Conservation (phyloP, 2,888 invertebrate species). For the Drosophila birchii region DNA sequence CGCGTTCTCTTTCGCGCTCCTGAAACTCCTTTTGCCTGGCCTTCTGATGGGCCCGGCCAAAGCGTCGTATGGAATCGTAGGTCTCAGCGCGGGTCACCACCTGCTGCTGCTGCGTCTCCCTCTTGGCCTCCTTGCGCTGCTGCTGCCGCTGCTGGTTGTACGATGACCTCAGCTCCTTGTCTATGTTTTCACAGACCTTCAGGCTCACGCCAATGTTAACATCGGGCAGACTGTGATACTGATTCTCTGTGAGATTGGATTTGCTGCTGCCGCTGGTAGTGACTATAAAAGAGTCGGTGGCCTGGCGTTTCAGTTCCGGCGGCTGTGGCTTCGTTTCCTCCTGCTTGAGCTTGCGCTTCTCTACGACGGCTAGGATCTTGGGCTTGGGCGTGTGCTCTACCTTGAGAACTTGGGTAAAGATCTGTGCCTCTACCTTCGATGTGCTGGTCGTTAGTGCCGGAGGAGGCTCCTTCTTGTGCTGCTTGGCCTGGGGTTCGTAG, state of each 20-base stretch:
- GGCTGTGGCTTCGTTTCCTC: slow-evolving; percentile 49
- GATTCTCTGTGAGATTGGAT: slow-evolving; percentile 87
- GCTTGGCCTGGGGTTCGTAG: slow-evolving; percentile 75
- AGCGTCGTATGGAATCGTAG: slow-evolving; percentile 83
- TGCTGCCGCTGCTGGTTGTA: slow-evolving; percentile 80
- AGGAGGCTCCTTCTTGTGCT: slow-evolving; percentile 50
- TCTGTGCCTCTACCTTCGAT: slow-evolving; percentile 51
- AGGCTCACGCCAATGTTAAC: slow-evolving; percentile 89
- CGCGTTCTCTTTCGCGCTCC: slow-evolving; percentile 57
- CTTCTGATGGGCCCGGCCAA: slow-evolving; percentile 83
- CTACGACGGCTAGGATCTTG: slow-evolving; percentile 86
- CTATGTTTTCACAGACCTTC: slow-evolving; percentile 89
- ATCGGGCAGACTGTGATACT: slow-evolving; percentile 90
- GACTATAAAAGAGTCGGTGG: slow-evolving; percentile 64
- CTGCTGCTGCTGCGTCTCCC: slow-evolving; percentile 54
- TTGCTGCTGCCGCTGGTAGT: slow-evolving; percentile 45
- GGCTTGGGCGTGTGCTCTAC: slow-evolving; percentile 84
- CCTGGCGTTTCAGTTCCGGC: slow-evolving; percentile 66
- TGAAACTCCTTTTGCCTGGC: slow-evolving; percentile 80
- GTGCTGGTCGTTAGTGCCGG: slow-evolving; percentile 24
- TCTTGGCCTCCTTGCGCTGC: slow-evolving; percentile 63
- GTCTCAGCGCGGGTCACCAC: slow-evolving; percentile 79
- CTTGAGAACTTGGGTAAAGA: slow-evolving; percentile 79
- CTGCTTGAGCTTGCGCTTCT: slow-evolving; percentile 82
- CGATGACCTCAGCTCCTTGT: slow-evolving; percentile 87